Evolutionary conservation across 2,888 invertebrate species (phyloP), one percentile per base, ranked within the genome.

Genomic region (Agriopis leucophaearia): DNA sequence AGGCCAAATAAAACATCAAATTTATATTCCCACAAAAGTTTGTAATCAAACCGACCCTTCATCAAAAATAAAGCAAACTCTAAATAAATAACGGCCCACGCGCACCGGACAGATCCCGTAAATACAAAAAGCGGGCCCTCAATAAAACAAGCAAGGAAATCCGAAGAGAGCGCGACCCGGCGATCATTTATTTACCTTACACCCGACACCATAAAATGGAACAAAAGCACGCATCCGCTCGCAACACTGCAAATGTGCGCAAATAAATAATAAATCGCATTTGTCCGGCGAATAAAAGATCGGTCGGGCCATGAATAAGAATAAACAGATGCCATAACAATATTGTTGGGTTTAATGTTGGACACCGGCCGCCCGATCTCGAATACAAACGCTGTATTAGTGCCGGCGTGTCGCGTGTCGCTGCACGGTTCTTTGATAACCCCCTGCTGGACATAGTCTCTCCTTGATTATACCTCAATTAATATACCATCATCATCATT

Each of bases 251-350:
- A 80, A 79, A 84, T 81, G 82, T 80, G 69, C 76, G 74, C 78
- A 76, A 76, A 82, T 84, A 83, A 82, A 84, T 83, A 82, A 83
- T 84, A 83, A 81, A 84, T 82, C 74, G 75, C 74, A 78, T 81
- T 80, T 77, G 78, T 72, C 69, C 75, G 73, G 66, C 72, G 71
- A 69, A 73, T 73, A 83, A 78, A 78, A 81, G 81, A 81, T 77
- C 74, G 78, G 76, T 73, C 79, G 70, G 71, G 74, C 75, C 79
- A 81, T 82, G 82, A 82, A 85, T 86, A 82, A 79, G 75, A 78
- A 81, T 81, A 80, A 79, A 84, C 83, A 81, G 76, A 83, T 78
- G 81, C 77, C 74, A 78, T 80, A 80, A 83, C 81, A 81, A 81
- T 84, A 83, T 77, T 77, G 76, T 77, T 64, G 55, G 77, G 76